These are phyloP conservation scores for Drosophila melanica DNA, from an alignment of 1,140 invertebrate species.

Conservation along the genomic window DNA sequence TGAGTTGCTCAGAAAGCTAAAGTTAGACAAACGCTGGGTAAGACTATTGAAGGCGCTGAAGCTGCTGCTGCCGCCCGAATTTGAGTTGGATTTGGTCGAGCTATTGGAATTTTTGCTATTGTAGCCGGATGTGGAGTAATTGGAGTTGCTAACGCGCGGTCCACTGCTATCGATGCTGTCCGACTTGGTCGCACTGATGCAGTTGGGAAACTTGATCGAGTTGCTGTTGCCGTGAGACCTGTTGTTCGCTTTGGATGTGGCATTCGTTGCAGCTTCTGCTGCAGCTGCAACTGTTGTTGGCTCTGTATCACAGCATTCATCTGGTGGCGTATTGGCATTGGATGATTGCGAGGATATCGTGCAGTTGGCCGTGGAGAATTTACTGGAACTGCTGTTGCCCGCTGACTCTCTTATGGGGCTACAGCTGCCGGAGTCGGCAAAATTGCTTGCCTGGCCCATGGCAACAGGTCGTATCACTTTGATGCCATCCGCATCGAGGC, in stretches of 20 bases:
- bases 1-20: constrained; percentile 78
- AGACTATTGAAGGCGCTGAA: constrained; percentile 80
- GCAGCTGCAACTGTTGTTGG: constrained; percentile 41
- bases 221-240: constrained; percentile 62
- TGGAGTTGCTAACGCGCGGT: constrained; percentile 30
- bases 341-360: constrained; percentile 83
- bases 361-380: constrained; percentile 83
- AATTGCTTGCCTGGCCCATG: constrained; percentile 62
- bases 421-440: constrained; percentile 59
- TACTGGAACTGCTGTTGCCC: constrained; percentile 80
- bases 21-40: constrained; percentile 80
- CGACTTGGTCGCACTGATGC: constrained; percentile 79
- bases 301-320: constrained; percentile 58
- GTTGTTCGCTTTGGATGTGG: constrained; percentile 49
- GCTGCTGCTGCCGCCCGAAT: constrained; percentile 60
- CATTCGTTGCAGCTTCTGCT: constrained; percentile 3
- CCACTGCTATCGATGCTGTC: constrained; percentile 72
- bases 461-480: constrained; percentile 77
- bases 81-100: constrained; percentile 75
- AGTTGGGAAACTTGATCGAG: constrained; percentile 80
- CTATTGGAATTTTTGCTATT: constrained; percentile 81
- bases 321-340: constrained; percentile 71
- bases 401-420: constrained; percentile 63
- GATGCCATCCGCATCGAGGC: constrained; percentile 68
- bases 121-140: constrained; percentile 67